Conservation (phyloP, 1,140 invertebrate species). For the Leptestheria dahalacensis region DNA sequence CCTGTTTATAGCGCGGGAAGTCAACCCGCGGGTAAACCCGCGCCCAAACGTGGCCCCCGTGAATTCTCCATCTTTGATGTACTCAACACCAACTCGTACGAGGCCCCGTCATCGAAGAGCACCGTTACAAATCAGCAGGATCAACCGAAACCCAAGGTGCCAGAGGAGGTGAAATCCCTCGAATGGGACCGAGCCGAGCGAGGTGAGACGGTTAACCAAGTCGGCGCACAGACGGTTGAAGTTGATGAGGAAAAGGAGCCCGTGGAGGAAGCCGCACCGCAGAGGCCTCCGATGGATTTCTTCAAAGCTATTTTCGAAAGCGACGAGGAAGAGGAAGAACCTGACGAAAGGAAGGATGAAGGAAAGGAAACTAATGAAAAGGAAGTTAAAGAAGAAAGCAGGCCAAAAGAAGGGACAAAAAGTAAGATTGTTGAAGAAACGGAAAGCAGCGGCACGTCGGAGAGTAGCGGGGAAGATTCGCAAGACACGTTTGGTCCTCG, state of each 20-base stretch:
- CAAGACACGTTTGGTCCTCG: background rate
- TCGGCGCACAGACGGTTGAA: constrained; percentile 26
- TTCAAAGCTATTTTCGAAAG: constrained; percentile 39
- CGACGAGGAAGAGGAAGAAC: constrained; percentile 29
- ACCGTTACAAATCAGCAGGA: constrained; percentile 28
- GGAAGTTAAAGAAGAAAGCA: background rate
- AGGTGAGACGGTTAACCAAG: constrained; percentile 23
- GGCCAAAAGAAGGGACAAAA: background rate
- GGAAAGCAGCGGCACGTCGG: background rate
- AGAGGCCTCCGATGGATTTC: constrained; percentile 32
- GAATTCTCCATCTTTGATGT: constrained; percentile 63
- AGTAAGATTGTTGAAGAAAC: background rate
- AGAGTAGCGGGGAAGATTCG: too few relatives aligned
- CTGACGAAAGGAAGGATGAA: constrained; percentile 29
- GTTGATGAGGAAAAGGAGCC: background rate
- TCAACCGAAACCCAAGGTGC: constrained; percentile 18
- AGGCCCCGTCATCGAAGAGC: background rate
- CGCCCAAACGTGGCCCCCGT: constrained; percentile 34
- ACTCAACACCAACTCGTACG: constrained; percentile 36
- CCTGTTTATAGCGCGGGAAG: constrained; percentile 22
- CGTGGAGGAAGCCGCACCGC: constrained; percentile 18
- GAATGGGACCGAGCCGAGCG: constrained; percentile 15
- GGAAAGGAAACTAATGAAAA: background rate
- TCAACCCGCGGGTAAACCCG: background rate
- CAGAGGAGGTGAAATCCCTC: constrained; percentile 20